Percentiles rank a stretch among this genome's conserved stretches.
phyloP scores from a whole-genome alignment of 2,888 invertebrate species.

The Mimumesa dahlbomi region DNA sequence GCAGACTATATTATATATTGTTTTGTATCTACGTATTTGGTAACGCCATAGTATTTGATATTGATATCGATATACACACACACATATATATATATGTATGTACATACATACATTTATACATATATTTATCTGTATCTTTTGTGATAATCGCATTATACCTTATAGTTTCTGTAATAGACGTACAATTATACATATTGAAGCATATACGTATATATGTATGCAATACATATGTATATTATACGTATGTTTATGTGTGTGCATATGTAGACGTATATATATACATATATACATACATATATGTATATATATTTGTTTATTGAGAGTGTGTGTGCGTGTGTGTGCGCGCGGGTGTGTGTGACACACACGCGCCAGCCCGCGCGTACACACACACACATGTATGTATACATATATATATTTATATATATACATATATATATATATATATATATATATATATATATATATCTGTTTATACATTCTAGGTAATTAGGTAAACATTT shows the following conservation, averaged over 20 bases:
- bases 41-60: constrained; percentile 76
- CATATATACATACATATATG: constrained; percentile 61
- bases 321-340: too few species aligned
- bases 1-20: constrained; percentile 67
- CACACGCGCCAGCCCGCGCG: too few species aligned
- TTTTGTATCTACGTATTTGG: constrained; percentile 74
- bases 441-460: constrained; percentile 63
- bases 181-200: constrained; percentile 72
- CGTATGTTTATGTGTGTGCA: too few species aligned
- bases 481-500: constrained; percentile 68
- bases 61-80: constrained; percentile 75
- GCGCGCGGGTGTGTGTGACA: too few species aligned
- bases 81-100: too few species aligned
- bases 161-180: constrained; percentile 77
- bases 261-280: constrained; percentile 63
- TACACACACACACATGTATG: constrained; percentile 76
- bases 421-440: constrained; percentile 68
- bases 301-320: constrained; percentile 63
- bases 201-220: constrained; percentile 68
- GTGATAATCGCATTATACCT: constrained; percentile 77
- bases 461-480: constrained; percentile 61
- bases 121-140: too few species aligned
- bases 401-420: constrained; percentile 71
- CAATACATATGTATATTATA: constrained; percentile 62
- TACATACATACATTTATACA: too few species aligned